Evolutionary conservation across 2,113 vertebrate species (phyloP), one percentile per base, ranked within the genome.

Genomic region (Reinhardtius hippoglossoides): DNA sequence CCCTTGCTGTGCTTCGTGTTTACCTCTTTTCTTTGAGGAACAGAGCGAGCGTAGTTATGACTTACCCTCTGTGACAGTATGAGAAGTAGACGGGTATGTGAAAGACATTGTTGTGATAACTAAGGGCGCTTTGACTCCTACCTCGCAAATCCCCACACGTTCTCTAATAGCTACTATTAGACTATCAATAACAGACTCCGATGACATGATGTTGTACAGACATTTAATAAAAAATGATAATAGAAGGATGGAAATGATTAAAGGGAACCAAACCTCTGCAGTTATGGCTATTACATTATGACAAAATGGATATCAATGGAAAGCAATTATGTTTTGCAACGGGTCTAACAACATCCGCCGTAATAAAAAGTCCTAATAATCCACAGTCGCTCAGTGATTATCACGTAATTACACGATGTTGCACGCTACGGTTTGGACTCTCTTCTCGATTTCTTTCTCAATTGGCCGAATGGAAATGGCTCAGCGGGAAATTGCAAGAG

Each of bases 261-360:
- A 59, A 63, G 26, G 16, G 48, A 63, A 70, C 54, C 15, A 71
- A 62, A 71, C 37, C 26, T 65, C 15, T 35, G 3, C 4, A 48
- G 4, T 48, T 48, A 48, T 48, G 44, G 15, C 1, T 48, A 42
- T 42, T 42, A 12, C 40, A 42, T 42, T 3, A 42, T 42, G 40
- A 48, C 50, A 52, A 8, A 52, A 2, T n/a, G 14, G 50, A n/a
- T 20, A 1, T 7, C 18, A 85, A 80, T 76, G n/a, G 46, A 63
- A 74, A 21, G 73, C 60, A 86, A 85, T 87, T 63, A 56, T 76
- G 71, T 77, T 79, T 75, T 46, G 27, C 75, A 66, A 54, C 21
- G 35, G 0, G 46, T 56, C 42, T 61, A 70, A 77, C 42, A 68
- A 76, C 62, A 74, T 50, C 62, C 10, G n/a, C 69, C 63, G 81